Conservation (phyloP, 1,140 invertebrate genomes). For the Armadillidium nasatum region DNA sequence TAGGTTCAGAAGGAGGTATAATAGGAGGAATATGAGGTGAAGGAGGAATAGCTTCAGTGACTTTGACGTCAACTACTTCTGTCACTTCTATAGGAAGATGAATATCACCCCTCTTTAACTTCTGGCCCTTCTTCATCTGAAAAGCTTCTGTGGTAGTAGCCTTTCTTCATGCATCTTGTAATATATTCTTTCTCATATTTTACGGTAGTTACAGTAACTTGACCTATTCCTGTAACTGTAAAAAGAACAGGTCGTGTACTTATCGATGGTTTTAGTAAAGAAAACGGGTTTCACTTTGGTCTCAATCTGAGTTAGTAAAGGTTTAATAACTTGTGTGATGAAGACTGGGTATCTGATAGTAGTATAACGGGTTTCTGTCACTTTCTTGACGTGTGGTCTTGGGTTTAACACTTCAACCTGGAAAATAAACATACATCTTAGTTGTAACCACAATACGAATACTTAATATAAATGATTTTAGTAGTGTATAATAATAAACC, state of each 20-base stretch:
- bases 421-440: neutral
- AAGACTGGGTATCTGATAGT: conserved; percentile 43
- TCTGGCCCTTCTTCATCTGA: neutral
- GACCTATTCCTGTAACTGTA: conserved; percentile 43
- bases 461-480: neutral
- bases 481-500: too few relatives aligned
- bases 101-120: neutral
- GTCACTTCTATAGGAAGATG: neutral
- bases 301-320: conserved; percentile 41
- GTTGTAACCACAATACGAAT: neutral
- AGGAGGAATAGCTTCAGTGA: too few relatives aligned
- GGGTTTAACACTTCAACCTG: conserved; percentile 43
- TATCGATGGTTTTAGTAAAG: conserved; percentile 43
- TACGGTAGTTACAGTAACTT: conserved; percentile 41
- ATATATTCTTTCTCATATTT: conserved; percentile 44
- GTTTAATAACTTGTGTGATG: conserved; percentile 44
- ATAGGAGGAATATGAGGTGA: neutral
- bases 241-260: conserved; percentile 43
- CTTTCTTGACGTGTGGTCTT: conserved; percentile 38
- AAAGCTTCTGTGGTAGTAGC: conserved; percentile 15
- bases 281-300: conserved; percentile 41
- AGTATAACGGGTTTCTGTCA: conserved; percentile 41
- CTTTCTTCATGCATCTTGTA: conserved; percentile 42
- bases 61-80: neutral
- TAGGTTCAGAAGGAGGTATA: neutral